Base-by-base conservation (phyloP, 2,113 vertebrate species). In the Rhinogobius similis region DNA sequence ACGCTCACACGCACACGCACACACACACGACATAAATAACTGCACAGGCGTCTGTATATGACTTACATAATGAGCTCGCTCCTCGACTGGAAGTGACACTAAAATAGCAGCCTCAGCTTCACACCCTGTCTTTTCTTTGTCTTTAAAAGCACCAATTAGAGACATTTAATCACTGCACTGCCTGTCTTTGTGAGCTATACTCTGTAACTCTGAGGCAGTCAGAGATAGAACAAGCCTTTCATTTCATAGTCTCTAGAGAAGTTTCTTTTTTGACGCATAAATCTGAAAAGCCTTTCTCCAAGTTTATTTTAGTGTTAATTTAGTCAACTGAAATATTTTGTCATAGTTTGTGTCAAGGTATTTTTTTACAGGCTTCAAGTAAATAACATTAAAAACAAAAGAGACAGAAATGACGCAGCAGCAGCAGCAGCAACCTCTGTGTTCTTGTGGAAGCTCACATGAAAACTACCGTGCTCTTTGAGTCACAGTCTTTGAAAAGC, bases 121-220 rank as follows among this genome's bases (percentile, higher is more conserved):
- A 65, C 75, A 43, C 65, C 65, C 71, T 72, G 72, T 75, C 82
- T 32, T 79, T 43, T 63, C 68, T 26, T 56, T 63, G 73, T 80
- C 75, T 85, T 75, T 82, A 72, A 86, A 81, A 86, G 81, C 83
- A 77, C 68, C 81, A 84, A 86, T 89, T 89, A 86, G 81, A 77
- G 77, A 79, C 77, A 73, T 79, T 82, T 87, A 86, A 86, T 86
- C 81, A 84, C 36, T 39, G 68, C 20, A 10, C 52, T 65, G 75
- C 58, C 72, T 58, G 66, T 81, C 73, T 24, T 16, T 29, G 10
- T 12, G 13, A 71, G 64, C 74, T 48, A 39, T 66, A 67, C 39
- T 72, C 65, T 23, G 3, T 70, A 53, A 65, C 73, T 63, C n/a
- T 56, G 20, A 27, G 2, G 62, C 2, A 52, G 2, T 64, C 10